Base-by-base conservation (phyloP, 2,888 invertebrate genomes). In the Clitarchus hookeri region DNA sequence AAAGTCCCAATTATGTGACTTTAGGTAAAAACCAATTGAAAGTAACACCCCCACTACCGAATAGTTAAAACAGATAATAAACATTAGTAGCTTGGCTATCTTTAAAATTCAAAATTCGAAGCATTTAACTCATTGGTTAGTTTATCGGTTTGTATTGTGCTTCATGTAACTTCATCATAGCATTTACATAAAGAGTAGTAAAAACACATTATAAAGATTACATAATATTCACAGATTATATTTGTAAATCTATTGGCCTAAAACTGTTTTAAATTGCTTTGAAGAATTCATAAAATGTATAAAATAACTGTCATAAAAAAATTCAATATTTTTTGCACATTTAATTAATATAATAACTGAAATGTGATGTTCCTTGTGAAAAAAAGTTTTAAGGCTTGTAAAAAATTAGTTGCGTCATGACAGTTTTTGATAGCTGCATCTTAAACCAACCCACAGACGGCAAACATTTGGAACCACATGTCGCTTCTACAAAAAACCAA, bases 401-500 rank as follows among this genome's bases (percentile, higher is more conserved):
- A 11, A 65, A n/a, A 23, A 65, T 65, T 4, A 65, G 65, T 65
- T 65, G 65, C 65, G 16, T 8, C 65, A 9, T 23, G 65, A 65
- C 3, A 65, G 65, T 65, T 12, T 65, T 65, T n/a, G n/a, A 65
- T 65, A 65, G 65, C 65, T 65, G 65, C 65, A 65, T 65, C 65
- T n/a, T n/a, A 65, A 65, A 65, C n/a, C 19, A 65, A 65, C n/a
- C 65, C 19, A 65, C 65, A 65, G 65, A 65, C n/a, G 19, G 65
- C 6, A n/a, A 65, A 65, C 19, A 65, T n/a, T 65, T 19, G 65
- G 19, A n/a, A 65, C 65, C 65, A 65, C 65, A 65, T 65, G 65
- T 65, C 65, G 65, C 65, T 65, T 65, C 65, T 65, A 65, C 65
- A n/a, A n/a, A 65, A 65, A 65, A 65, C 65, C n/a, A 19, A 65